Evolutionary conservation across 2,888 invertebrate species (phyloP), one percentile per base, ranked within the genome.

Genomic region (Netelia melanura): DNA sequence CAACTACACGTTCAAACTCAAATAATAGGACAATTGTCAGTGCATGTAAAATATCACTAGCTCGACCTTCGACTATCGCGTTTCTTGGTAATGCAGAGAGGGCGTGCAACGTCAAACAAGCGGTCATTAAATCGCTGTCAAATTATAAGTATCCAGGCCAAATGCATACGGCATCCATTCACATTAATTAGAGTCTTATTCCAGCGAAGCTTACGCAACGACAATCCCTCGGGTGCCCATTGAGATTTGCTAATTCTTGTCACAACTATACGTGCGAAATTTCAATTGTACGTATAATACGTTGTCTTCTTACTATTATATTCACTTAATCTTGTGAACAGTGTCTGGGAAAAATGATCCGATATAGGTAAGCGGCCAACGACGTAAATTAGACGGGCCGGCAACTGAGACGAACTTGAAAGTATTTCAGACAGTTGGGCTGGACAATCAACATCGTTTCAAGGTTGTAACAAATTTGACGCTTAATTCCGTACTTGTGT

Each of bases 111-210:
- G 61, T 78, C 23, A 52, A 72, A 71, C 21, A 58, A 76, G 83
- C 48, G 75, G 61, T 82, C 52, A 44, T 77, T 74, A 61, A 83
- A 78, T 71, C 72, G 76, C 83, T 65, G 74, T 79, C 67, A 79
- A 82, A 87, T 84, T 83, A 86, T 85, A 77, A 79, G 82, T 80
- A 79, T 83, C 62, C 64, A 70, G 61, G 72, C 54, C 21, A 81
- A 84, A 75, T 81, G 78, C 74, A 83, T 76, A 70, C 81, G 75
- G 61, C 44, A 58, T 71, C 65, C 68, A 85, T 88, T 88, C 85
- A 85, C 78, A 79, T 84, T 90, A 89, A 90, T 89, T 86, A 87
- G 58, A 84, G 71, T 85, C 84, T 78, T 56, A 25, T 65, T 43
- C 30, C 52, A 48, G 17, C 43, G 84, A 68, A 71, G 84, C 83